Conservation (phyloP, 1,140 invertebrate genomes). For the Helicoverpa armigera region DNA sequence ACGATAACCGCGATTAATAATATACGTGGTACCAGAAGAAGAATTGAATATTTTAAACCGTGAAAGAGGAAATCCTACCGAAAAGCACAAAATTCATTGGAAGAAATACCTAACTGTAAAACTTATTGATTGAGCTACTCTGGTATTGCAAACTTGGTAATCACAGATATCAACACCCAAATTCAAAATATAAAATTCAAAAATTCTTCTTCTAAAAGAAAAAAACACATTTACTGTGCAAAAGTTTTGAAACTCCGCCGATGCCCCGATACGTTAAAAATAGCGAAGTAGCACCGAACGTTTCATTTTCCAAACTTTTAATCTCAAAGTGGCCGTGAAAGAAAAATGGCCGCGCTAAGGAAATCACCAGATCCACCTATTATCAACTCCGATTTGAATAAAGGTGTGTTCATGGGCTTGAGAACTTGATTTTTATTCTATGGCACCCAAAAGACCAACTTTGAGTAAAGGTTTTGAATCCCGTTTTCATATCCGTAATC, state of each 20-base stretch:
- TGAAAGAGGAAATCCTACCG: too few relatives aligned
- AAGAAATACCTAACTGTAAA: too few relatives aligned
- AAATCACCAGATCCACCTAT: constrained; percentile 86
- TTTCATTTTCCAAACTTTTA: constrained; percentile 86
- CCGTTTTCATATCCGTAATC: too few relatives aligned
- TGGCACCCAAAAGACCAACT: neutral
- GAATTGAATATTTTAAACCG: too few relatives aligned
- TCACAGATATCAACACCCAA: neutral
- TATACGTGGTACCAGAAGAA: too few relatives aligned
- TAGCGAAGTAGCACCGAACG: constrained; percentile 65
- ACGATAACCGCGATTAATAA: too few relatives aligned
- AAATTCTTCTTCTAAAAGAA: neutral
- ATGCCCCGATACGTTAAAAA: constrained; percentile 33
- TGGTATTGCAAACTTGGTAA: neutral
- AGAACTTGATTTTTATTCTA: neutral
- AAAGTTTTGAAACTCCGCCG: constrained; percentile 29
- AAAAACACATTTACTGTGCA: neutral
- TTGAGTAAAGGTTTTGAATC: too few relatives aligned
- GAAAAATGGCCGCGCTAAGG: constrained; percentile 85
- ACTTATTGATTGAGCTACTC: too few relatives aligned
- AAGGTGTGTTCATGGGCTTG: constrained; percentile 18
- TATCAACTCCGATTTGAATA: constrained; percentile 75
- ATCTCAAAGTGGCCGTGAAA: constrained; percentile 87
- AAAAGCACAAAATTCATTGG: too few relatives aligned
- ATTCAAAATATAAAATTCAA: neutral